These are phyloP conservation scores for Drosophila kanapiae DNA, from an alignment of 1,140 invertebrate genomes.

Conservation along the genomic window DNA sequence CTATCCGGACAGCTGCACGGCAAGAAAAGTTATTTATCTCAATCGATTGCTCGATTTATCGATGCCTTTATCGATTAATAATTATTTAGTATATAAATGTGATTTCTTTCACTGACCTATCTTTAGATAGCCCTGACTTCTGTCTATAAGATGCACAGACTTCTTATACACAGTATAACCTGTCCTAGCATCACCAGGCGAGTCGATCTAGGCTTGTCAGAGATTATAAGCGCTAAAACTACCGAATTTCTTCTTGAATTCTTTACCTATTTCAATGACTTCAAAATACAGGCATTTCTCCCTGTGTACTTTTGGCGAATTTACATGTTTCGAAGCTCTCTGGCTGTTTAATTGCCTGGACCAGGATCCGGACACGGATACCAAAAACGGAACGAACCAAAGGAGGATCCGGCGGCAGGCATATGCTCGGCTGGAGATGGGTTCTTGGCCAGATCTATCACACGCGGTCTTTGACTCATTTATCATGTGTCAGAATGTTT, in stretches of 20 bases:
- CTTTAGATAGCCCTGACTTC: neutral
- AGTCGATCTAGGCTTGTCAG: neutral
- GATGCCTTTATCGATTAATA: too few relatives aligned
- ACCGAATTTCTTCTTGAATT: neutral
- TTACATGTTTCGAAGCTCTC: slow-evolving; percentile 64
- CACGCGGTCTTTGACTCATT: slow-evolving; percentile 68
- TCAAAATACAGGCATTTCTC: neutral
- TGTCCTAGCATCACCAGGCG: neutral
- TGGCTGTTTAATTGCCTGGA: slow-evolving; percentile 70
- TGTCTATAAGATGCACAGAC: neutral
- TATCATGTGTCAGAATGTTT: slow-evolving; percentile 82
- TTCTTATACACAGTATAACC: neutral
- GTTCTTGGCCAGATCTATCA: slow-evolving; percentile 50
- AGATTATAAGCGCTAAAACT: too few relatives aligned
- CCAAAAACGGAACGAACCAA: slow-evolving; percentile 3
- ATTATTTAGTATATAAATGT: neutral
- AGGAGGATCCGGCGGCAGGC: slow-evolving; percentile 32
- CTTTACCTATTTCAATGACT: too few relatives aligned
- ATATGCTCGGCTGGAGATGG: slow-evolving; percentile 67
- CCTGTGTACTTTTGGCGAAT: slow-evolving; percentile 36
- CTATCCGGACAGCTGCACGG: slow-evolving; percentile 3
- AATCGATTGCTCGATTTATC: too few relatives aligned
- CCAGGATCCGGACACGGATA: slow-evolving; percentile 21
- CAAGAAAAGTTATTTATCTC: neutral
- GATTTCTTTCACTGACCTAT: neutral